Conservation (phyloP, 2,113 vertebrate genomes). For the Ivindomyrus marchei region DNA sequence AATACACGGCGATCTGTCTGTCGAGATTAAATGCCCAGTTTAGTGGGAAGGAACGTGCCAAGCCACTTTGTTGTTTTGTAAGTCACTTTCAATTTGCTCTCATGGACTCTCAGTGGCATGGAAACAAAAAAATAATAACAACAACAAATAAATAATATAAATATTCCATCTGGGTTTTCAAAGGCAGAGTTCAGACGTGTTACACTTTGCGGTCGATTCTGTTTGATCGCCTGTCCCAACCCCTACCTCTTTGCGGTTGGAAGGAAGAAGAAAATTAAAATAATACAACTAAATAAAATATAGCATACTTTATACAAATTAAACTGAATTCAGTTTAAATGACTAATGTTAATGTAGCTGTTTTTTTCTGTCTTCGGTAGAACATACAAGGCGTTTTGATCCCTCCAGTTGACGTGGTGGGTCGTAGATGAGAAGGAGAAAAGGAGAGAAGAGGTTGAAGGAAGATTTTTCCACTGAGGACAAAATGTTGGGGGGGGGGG, state of each 20-base stretch:
- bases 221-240: not conserved
- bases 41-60: not conserved
- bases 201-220: not conserved
- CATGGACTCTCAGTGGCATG: not conserved
- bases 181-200: not conserved
- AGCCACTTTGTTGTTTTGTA: not conserved
- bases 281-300: not conserved
- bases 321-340: not conserved
- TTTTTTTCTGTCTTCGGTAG: not conserved
- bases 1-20: not conserved
- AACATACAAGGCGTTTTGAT: not conserved
- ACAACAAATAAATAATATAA: not conserved
- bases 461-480: too few species aligned
- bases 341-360: not conserved
- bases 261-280: not conserved
- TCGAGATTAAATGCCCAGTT: not conserved
- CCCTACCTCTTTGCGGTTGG: not conserved
- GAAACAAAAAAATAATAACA: not conserved
- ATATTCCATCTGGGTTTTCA: not conserved
- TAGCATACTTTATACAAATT: not conserved
- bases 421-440: not conserved
- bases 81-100: not conserved
- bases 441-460: too few species aligned
- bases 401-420: not conserved
- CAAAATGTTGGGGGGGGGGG: too few species aligned